Conservation (phyloP, 2,888 invertebrate genomes). For the Escarpia spicata region DNA sequence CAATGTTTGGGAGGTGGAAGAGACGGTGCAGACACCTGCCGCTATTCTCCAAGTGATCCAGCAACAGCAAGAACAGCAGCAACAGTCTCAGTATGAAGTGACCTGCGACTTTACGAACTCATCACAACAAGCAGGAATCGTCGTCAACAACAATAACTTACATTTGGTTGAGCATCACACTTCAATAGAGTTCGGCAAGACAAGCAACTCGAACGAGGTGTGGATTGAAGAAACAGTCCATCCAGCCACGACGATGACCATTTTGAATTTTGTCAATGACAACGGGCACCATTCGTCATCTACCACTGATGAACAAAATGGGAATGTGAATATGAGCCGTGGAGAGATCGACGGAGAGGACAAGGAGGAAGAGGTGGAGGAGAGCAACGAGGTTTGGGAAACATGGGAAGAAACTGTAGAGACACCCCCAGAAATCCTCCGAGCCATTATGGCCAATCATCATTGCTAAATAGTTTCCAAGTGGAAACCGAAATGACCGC, state of each 20-base stretch:
- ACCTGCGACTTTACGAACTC: background rate
- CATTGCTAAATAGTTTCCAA: background rate
- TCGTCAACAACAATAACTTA: background rate
- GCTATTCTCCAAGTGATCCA: slow-evolving; percentile 32
- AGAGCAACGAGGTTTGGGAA: slow-evolving; percentile 39
- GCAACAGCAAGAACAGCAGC: slow-evolving; percentile 14
- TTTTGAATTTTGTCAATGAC: background rate
- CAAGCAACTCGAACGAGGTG: slow-evolving; percentile 21
- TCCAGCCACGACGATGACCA: background rate
- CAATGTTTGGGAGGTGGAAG: background rate
- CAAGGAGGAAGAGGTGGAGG: background rate
- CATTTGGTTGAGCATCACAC: background rate
- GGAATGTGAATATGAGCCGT: background rate
- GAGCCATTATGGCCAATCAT: slow-evolving; percentile 1
- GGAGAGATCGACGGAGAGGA: slow-evolving; percentile 6
- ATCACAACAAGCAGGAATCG: slow-evolving; percentile 26
- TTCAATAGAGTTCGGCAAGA: background rate
- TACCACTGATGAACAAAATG: background rate
- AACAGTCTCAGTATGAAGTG: background rate
- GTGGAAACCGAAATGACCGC: background rate
- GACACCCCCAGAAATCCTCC: slow-evolving; percentile 40
- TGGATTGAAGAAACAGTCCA: background rate
- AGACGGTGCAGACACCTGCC: slow-evolving; percentile 31
- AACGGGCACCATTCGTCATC: background rate
- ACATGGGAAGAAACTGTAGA: slow-evolving; percentile 42